phyloP scores from a whole-genome alignment of 2,797 vertebrate genomes.

The Phaenicophaeus curvirostris region DNA sequence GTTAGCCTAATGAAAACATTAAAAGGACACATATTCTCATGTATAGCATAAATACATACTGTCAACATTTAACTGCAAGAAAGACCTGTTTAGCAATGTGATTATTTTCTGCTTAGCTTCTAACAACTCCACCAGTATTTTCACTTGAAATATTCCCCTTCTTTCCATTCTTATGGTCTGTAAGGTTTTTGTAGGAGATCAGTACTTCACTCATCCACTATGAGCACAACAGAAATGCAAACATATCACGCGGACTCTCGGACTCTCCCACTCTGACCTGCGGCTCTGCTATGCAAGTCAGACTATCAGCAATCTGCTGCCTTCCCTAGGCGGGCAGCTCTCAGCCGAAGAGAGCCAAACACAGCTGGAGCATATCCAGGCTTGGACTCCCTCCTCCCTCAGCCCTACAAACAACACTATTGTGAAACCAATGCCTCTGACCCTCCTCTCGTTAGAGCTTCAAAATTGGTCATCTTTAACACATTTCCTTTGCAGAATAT shows the following conservation, averaged over 20 bases:
- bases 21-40: background rate
- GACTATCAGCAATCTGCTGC: background rate
- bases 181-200: background rate
- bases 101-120: background rate
- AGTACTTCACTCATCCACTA: background rate
- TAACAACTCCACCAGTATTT: background rate
- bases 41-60: background rate
- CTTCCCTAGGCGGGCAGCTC: background rate
- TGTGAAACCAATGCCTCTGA: background rate
- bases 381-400: background rate
- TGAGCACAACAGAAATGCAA: background rate
- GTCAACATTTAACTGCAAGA: background rate
- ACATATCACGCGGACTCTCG: background rate
- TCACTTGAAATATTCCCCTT: background rate
- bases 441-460: background rate
- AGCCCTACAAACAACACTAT: background rate
- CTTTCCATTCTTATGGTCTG: background rate
- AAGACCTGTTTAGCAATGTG: background rate
- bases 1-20: background rate
- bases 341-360: background rate
- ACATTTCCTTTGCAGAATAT: background rate
- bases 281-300: background rate
- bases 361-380: background rate
- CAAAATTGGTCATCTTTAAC: background rate
- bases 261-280: background rate